Conservation (phyloP, 2,113 vertebrate species). For the Labeo catla region DNA sequence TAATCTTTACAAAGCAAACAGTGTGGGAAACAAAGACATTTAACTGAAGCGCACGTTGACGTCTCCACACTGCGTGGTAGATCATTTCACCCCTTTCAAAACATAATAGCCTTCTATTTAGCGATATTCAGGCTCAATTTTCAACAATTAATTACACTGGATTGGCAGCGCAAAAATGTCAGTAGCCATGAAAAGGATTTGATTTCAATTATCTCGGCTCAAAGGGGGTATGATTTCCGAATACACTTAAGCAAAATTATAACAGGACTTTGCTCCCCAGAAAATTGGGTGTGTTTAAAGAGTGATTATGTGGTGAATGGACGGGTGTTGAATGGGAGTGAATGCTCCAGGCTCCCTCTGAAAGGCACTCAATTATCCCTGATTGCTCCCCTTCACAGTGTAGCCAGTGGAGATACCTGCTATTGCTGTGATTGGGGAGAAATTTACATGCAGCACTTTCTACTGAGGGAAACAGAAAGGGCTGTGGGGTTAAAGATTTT, state of each 20-base stretch:
- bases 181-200: constrained; percentile 92
- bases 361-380: constrained; percentile 97
- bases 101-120: constrained; percentile 92
- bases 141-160: constrained; percentile 91
- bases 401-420: constrained; percentile 92
- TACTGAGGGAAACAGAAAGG: constrained; percentile 70
- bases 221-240: constrained; percentile 94
- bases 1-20: constrained; percentile 99
- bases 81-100: constrained; percentile 93
- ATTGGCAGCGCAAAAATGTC: constrained; percentile 86
- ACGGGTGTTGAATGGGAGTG: constrained; percentile 90
- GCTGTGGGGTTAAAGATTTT: constrained; percentile 34
- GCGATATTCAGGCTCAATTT: constrained; percentile 93
- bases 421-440: constrained; percentile 94
- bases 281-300: constrained; percentile 92
- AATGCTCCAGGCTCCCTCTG: constrained; percentile 92
- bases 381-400: constrained; percentile 92
- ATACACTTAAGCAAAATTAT: constrained; percentile 96
- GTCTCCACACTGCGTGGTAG: constrained; percentile 88
- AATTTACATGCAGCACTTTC: constrained; percentile 93
- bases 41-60: constrained; percentile 87
- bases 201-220: constrained; percentile 93
- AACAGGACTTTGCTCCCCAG: constrained; percentile 89
- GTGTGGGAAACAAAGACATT: constrained; percentile 99
- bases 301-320: constrained; percentile 93